Conservation (phyloP, 2,797 vertebrate species). For the Spinus pinus region DNA sequence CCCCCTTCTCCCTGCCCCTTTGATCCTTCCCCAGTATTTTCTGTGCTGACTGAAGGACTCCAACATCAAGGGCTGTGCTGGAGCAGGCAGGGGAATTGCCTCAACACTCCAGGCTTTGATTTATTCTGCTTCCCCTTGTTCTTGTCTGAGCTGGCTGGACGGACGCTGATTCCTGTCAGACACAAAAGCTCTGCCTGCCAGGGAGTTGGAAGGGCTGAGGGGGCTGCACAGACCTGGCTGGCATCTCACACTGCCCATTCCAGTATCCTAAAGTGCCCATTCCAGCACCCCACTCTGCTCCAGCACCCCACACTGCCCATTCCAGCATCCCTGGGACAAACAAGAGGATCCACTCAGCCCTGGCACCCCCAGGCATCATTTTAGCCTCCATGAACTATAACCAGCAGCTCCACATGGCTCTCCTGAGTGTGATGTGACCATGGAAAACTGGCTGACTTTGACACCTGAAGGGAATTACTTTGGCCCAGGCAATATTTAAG, state of each 20-base stretch:
- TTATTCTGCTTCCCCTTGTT: neutral
- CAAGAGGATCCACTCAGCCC: neutral
- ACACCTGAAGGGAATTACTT: neutral
- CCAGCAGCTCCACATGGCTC: neutral
- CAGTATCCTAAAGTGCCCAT: neutral
- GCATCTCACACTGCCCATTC: neutral
- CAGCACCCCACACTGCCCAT: neutral
- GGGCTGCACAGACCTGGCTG: neutral
- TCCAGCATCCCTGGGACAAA: neutral
- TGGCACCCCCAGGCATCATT: neutral
- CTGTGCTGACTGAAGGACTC: neutral
- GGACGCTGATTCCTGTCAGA: neutral
- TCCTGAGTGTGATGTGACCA: neutral
- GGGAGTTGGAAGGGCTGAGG: accelerated
- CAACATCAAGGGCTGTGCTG: neutral
- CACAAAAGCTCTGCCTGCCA: neutral
- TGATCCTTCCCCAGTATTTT: neutral
- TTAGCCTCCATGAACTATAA: neutral
- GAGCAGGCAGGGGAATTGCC: neutral
- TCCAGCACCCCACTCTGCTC: neutral
- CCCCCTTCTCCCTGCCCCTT: neutral
- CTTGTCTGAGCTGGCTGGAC: neutral
- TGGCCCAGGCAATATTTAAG: neutral
- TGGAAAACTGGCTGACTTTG: neutral
- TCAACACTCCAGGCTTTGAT: neutral